phyloP scores from a whole-genome alignment of 2,888 invertebrate species.

The Smittia aterrima region DNA sequence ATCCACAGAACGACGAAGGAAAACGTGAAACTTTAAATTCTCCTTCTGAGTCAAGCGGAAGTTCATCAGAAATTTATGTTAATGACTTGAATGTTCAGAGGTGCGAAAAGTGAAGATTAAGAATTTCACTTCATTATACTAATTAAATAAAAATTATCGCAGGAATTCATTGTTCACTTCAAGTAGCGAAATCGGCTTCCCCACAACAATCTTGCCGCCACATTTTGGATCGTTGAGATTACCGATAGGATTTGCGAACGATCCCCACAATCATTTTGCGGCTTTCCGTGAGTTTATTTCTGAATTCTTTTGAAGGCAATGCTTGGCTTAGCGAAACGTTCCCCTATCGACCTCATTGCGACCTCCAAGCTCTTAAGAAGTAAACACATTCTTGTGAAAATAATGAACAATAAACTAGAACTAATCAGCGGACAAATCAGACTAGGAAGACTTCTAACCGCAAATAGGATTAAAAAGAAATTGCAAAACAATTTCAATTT shows the following conservation, averaged over 20 bases:
- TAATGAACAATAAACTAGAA: no score
- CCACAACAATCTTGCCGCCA: constrained; percentile 43
- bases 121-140: not conserved
- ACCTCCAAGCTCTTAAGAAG: no score
- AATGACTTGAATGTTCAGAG: constrained; percentile 1
- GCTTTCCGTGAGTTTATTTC: constrained; percentile 56
- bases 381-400: no score
- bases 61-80: not conserved
- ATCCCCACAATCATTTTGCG: constrained; percentile 54
- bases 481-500: not conserved
- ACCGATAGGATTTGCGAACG: constrained; percentile 47
- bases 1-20: not conserved
- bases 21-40: not conserved
- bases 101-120: not conserved
- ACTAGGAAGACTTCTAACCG: no score
- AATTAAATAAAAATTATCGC: not conserved
- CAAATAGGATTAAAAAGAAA: not conserved
- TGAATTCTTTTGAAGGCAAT: not conserved
- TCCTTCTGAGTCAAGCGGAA: constrained; percentile 16
- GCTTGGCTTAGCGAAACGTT: not conserved
- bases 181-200: not conserved
- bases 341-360: no score
- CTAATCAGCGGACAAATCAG: no score
- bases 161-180: not conserved
- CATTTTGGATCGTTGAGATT: constrained; percentile 45